Conservation (phyloP, 2,797 vertebrate species). For the Dromococcyx pavoninus region DNA sequence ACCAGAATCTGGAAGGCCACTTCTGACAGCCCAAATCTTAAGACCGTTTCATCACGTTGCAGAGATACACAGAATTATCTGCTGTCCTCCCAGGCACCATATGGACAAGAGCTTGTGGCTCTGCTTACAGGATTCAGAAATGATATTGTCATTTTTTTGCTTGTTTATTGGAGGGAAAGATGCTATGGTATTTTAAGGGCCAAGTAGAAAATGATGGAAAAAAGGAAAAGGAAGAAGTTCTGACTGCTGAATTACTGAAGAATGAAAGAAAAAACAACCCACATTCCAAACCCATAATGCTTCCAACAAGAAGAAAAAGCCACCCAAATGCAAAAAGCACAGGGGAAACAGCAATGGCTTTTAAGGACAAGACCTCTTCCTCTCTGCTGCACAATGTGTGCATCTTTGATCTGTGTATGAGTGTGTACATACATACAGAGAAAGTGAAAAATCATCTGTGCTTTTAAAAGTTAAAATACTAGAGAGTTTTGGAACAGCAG, state of each 20-base stretch:
- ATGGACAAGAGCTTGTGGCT: neutral
- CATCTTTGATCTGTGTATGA: neutral
- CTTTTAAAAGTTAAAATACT: neutral
- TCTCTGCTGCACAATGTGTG: neutral
- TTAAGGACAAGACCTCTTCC: neutral
- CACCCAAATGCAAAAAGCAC: neutral
- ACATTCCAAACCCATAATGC: neutral
- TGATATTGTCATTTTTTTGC: neutral
- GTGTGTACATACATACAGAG: neutral
- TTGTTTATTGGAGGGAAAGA: neutral
- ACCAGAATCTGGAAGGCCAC: neutral
- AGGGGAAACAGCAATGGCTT: neutral
- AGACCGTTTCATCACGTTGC: neutral
- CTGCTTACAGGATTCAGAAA: neutral
- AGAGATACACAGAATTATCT: neutral
- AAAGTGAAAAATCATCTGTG: neutral
- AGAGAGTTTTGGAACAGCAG: neutral
- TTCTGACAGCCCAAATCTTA: neutral
- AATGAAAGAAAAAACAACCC: neutral
- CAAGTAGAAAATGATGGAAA: neutral
- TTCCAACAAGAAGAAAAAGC: neutral
- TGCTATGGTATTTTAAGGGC: neutral
- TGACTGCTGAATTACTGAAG: neutral
- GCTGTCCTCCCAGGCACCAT: constrained; percentile 4
- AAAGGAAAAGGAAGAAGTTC: neutral